phyloP scores from a whole-genome alignment of 1,140 invertebrate genomes.

The Saccostrea cuccullata region DNA sequence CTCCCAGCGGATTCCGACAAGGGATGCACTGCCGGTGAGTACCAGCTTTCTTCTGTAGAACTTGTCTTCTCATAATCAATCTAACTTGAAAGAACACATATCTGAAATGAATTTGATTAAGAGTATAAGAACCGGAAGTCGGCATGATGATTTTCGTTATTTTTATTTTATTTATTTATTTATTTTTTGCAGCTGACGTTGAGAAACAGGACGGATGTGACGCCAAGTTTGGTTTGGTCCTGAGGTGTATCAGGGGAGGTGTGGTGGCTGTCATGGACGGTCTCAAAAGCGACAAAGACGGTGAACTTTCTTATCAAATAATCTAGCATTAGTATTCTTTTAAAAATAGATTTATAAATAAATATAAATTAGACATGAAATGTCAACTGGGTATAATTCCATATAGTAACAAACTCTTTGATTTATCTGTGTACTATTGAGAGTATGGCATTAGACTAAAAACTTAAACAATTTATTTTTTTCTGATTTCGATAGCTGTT shows the following conservation, averaged over 20 bases:
- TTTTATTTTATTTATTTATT: background rate
- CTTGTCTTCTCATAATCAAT: no score
- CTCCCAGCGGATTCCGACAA: background rate
- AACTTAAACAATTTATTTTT: background rate
- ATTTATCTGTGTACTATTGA: background rate
- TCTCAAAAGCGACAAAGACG: background rate
- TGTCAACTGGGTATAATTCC: no score
- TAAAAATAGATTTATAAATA: no score
- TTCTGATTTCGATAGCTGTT: background rate
- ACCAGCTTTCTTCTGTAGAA: no score
- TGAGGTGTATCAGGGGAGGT: background rate
- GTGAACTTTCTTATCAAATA: background rate
- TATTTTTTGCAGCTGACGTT: background rate
- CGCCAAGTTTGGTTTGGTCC: background rate
- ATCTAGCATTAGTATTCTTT: no score
- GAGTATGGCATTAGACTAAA: background rate
- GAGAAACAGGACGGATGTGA: conserved; percentile 1
- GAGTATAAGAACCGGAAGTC: no score
- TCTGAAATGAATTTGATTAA: no score
- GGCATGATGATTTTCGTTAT: no score
- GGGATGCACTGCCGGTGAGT: conserved; percentile 1
- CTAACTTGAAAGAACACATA: no score
- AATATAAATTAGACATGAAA: background rate
- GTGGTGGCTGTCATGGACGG: background rate
- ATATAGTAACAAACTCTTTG: background rate